Base-by-base conservation (phyloP, 2,797 vertebrate genomes). In the Schizothorax lantsangensis region DNA sequence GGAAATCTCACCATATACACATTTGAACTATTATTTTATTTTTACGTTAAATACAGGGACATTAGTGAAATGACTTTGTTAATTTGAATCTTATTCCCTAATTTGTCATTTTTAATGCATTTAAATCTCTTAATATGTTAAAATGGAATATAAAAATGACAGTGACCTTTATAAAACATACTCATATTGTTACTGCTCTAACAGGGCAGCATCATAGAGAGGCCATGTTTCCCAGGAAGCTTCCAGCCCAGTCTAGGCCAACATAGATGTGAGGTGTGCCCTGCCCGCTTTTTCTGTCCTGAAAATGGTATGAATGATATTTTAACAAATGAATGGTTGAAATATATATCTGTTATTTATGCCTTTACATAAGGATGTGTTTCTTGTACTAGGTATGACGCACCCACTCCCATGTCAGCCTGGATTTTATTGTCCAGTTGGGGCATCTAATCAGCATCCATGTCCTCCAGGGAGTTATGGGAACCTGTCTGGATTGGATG, bases 221-320 rank as follows among this genome's bases (percentile, higher is more conserved):
- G 80, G 3, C 82, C 87, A 23, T 96, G 96, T 88, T 95, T 93
- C 0, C 95, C 95, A 12, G 97, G 98, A 8, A 95, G 94, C 88
- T 97, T 96, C 93, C 94, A 96, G 79, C 88, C 92, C 1, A 94
- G 92, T 74, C 92, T 93, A 84, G 96, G 96, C 75, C 97, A 96
- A 87, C 90, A 92, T 69, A 92, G 85, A 74, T 97, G 97, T 79
- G 94, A 95, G 81, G 62, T 85, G 4, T 96, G 96, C 43, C 95
- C 94, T 81, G 81, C 93, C 85, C 92, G 94, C 36, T 95, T 90
- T 89, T 94, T 90, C 86, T 96, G 96, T 89, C 93, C 87, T 81
- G 79, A 93, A 69, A 89, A 90, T 92, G 95, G 96, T 96, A 90
- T 49, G 33, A 2, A 15, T 26, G 23, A 26, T 62, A 7, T 26